phyloP scores from a whole-genome alignment of 30 jellyfish, hydroid and myxozoan genomes.

The Aurelia aurita complex sp. Pacific region DNA sequence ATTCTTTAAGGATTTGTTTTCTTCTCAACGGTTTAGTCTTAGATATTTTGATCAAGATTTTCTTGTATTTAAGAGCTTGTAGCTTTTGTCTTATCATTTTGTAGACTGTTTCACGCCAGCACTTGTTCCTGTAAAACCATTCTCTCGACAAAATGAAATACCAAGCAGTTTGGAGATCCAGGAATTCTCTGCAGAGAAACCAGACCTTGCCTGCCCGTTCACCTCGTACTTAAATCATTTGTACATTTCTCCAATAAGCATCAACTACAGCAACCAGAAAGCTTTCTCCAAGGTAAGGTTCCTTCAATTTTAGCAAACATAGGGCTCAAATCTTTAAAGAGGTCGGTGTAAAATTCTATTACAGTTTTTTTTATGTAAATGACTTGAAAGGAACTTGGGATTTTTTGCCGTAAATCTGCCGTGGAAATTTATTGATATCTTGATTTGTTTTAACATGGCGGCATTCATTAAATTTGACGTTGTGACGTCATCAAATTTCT shows the following conservation, averaged over 20 bases:
- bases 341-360: too few relatives aligned
- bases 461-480: too few relatives aligned
- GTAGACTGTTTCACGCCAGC: conserved; percentile 90
- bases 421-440: too few relatives aligned
- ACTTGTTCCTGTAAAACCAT: conserved; percentile 90
- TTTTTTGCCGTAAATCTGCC: too few relatives aligned
- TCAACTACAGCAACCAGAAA: conserved; percentile 82
- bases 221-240: conserved; percentile 73
- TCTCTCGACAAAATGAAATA: conserved; percentile 81
- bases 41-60: not conserved
- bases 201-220: conserved; percentile 74
- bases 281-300: conserved; percentile 57
- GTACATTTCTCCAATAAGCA: conserved; percentile 75
- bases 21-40: not conserved
- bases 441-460: too few relatives aligned
- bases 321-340: too few relatives aligned
- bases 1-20: not conserved
- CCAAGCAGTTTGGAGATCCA: conserved; percentile 87
- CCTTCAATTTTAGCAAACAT: too few relatives aligned
- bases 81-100: not conserved
- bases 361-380: too few relatives aligned
- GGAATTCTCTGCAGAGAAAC: conserved; percentile 67
- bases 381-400: too few relatives aligned
- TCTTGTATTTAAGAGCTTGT: not conserved
- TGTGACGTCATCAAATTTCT: too few relatives aligned